Evolutionary conservation across 2,888 invertebrate species (phyloP).

Genomic region (Aphelenchoides bicaudatus): DNA sequence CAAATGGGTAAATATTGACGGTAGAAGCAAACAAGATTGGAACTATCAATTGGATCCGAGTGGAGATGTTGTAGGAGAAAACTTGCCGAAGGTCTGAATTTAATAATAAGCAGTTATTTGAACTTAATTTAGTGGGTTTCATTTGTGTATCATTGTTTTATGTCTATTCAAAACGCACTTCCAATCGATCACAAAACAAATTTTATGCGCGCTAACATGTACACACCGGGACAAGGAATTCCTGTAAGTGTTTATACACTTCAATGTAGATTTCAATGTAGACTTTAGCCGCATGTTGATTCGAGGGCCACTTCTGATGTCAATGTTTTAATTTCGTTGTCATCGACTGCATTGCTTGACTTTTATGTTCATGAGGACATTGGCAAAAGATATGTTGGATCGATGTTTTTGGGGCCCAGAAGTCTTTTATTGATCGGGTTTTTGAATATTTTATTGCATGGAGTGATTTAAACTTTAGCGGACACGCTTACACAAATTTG

Average conservation of each 20-base stretch:
- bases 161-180: constrained; percentile 28
- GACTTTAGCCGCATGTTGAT: constrained; percentile 92
- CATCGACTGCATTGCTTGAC: constrained; percentile 83
- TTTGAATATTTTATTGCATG: too few species aligned
- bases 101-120: too few species aligned
- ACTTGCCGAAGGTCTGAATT: too few species aligned
- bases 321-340: constrained; percentile 88
- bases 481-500: constrained; percentile 78
- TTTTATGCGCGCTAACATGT: constrained; percentile 91
- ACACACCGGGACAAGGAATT: constrained; percentile 71
- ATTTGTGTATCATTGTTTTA: too few species aligned
- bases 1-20: constrained; percentile 86
- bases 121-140: too few species aligned
- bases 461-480: too few species aligned
- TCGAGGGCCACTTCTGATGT: constrained; percentile 85
- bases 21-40: constrained; percentile 92
- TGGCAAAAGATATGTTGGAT: constrained; percentile 41
- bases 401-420: constrained; percentile 76
- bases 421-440: constrained; percentile 82
- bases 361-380: constrained; percentile 66
- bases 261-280: too few species aligned
- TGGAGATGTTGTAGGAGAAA: constrained; percentile 81
- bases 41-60: constrained; percentile 88
- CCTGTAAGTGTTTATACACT: too few species aligned
- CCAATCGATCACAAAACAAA: constrained; percentile 70